phyloP scores from a whole-genome alignment of 2,113 vertebrate species.

The Mirza zaza region DNA sequence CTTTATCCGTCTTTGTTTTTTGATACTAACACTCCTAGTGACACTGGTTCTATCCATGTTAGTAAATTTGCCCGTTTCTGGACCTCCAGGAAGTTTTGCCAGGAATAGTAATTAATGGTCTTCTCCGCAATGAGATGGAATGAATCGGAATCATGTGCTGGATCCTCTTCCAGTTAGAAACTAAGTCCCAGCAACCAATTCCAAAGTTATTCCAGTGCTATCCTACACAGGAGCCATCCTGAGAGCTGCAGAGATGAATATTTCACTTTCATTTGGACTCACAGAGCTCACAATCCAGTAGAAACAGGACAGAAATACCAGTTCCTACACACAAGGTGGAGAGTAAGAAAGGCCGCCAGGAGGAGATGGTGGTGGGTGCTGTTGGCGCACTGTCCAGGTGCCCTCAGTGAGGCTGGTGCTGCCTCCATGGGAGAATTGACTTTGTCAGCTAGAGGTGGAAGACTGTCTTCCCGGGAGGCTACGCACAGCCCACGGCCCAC shows the following conservation, averaged over 20 bases:
- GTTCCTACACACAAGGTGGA: no score
- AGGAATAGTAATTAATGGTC: not conserved
- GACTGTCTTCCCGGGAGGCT: not conserved
- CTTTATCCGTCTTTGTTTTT: not conserved
- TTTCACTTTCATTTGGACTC: not conserved
- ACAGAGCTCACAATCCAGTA: not conserved
- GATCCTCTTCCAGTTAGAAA: not conserved
- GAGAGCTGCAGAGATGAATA: not conserved
- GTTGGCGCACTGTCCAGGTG: fast-evolving
- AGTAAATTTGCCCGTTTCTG: not conserved
- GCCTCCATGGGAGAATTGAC: not conserved
- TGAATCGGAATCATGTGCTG: not conserved
- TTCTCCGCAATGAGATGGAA: not conserved
- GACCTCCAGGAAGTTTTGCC: not conserved
- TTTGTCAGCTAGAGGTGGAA: not conserved
- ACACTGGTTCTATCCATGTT: fast-evolving
- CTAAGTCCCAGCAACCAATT: not conserved
- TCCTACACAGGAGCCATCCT: not conserved
- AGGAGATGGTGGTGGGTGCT: fast-evolving
- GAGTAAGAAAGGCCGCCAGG: not conserved
- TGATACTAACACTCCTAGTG: not conserved
- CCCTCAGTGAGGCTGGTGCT: not conserved
- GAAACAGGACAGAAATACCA: not conserved
- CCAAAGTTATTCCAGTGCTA: not conserved
- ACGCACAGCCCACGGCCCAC: not conserved